phyloP scores from a whole-genome alignment of 2,888 invertebrate genomes.

The Agrenia bidenticulata region DNA sequence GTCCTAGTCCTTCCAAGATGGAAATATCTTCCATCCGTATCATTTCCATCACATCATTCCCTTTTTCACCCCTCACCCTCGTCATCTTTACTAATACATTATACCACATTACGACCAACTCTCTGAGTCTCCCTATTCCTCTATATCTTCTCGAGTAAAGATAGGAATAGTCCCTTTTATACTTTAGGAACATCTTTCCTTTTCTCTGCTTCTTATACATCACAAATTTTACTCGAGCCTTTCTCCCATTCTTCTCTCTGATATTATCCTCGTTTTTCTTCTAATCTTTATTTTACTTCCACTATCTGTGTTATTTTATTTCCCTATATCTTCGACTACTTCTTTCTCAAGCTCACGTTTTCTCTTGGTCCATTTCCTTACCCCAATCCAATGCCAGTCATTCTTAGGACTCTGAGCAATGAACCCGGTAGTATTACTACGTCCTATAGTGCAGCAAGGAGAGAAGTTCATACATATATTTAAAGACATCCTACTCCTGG shows the following conservation, averaged over 20 bases:
- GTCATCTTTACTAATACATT: constrained; percentile 19
- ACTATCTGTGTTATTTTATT: not conserved
- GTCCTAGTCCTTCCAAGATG: too few relatives aligned
- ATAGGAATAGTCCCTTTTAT: too few relatives aligned
- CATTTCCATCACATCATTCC: constrained; percentile 13
- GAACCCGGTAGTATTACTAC: too few relatives aligned
- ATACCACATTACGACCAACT: constrained; percentile 18
- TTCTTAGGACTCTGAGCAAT: too few relatives aligned
- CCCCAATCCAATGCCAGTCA: not conserved
- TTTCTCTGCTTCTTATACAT: too few relatives aligned
- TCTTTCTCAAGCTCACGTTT: not conserved
- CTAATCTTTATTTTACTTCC: not conserved
- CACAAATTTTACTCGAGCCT: too few relatives aligned
- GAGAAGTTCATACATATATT: not conserved
- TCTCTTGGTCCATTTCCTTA: constrained; percentile 14
- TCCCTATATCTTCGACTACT: not conserved
- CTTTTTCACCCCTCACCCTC: not conserved
- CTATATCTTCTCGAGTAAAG: too few relatives aligned
- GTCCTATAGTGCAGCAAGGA: too few relatives aligned
- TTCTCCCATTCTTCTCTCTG: too few relatives aligned
- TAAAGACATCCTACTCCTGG: constrained; percentile 1
- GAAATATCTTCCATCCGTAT: constrained; percentile 7
- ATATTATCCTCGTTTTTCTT: too few relatives aligned
- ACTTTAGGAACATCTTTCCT: too few relatives aligned
- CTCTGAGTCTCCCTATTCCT: not conserved